These are phyloP conservation scores for Solenopsis invicta DNA, from an alignment of 1,140 invertebrate species.

Conservation along the genomic window DNA sequence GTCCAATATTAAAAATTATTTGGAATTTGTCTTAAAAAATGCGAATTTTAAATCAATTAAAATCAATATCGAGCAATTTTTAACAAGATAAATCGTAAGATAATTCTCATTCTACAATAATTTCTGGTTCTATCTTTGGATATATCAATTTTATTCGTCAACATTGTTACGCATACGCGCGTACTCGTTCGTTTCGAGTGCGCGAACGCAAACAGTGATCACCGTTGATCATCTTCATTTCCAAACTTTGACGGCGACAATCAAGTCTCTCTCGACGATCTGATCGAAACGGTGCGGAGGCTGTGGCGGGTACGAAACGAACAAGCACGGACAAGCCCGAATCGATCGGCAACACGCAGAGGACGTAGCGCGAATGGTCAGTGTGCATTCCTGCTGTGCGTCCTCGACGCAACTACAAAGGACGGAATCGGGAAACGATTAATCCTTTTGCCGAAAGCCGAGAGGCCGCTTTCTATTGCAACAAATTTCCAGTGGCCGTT, in stretches of 20 bases:
- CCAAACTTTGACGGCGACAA: constrained; percentile 89
- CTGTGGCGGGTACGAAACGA: constrained; percentile 79
- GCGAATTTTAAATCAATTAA: not conserved
- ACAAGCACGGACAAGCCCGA: constrained; percentile 37
- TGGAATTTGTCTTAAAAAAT: not conserved
- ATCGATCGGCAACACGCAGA: constrained; percentile 69
- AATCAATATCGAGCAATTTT: not conserved
- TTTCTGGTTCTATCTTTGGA: not conserved
- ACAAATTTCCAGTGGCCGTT: constrained; percentile 63
- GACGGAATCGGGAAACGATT: constrained; percentile 5
- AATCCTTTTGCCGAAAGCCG: constrained; percentile 47
- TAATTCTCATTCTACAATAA: not conserved
- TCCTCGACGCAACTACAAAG: constrained; percentile 5
- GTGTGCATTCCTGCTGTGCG: constrained; percentile 42
- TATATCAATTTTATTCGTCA: not conserved
- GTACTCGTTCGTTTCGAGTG: not conserved
- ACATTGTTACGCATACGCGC: not conserved
- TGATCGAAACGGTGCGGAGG: constrained; percentile 87
- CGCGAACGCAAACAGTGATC: constrained; percentile 1
- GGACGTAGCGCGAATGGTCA: constrained; percentile 75
- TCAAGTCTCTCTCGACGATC: constrained; percentile 87
- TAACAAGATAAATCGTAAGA: not conserved
- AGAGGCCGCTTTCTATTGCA: constrained; percentile 53
- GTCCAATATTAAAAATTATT: not conserved
- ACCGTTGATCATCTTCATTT: constrained; percentile 74